Percentiles rank a stretch among this genome's conserved stretches.
These are phyloP conservation scores for Synanthedon vespiformis DNA, from an alignment of 2,888 invertebrate species.

Conservation along the genomic window DNA sequence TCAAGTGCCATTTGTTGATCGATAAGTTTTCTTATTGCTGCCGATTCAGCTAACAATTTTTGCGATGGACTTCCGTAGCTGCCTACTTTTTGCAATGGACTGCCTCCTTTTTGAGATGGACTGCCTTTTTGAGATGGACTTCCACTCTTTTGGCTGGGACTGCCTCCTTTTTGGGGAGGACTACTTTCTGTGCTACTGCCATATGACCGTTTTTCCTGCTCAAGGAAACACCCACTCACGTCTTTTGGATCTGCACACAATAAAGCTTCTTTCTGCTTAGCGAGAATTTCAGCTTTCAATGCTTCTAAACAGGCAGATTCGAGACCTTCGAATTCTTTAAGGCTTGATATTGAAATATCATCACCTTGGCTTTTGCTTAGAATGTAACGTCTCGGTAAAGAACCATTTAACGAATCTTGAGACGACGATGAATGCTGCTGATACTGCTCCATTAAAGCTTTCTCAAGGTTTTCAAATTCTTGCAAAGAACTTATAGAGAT, in stretches of 20 bases:
- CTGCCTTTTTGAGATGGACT: constrained; percentile 50
- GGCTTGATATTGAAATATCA: constrained; percentile 86
- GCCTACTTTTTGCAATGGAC: constrained; percentile 58
- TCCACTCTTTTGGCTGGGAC: constrained; percentile 44
- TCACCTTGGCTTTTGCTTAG: constrained; percentile 83
- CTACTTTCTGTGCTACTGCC: constrained; percentile 73
- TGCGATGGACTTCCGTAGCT: constrained; percentile 60
- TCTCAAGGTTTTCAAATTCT: constrained; percentile 93
- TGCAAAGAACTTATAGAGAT: constrained; percentile 92
- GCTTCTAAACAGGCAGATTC: constrained; percentile 90
- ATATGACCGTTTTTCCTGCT: constrained; percentile 62
- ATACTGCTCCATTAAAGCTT: constrained; percentile 84
- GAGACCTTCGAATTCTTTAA: constrained; percentile 93
- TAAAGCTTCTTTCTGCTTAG: constrained; percentile 86
- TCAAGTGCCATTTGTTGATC: constrained; percentile 64
- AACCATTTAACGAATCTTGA: constrained; percentile 88
- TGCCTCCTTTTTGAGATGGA: constrained; percentile 59
- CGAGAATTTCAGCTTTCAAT: constrained; percentile 83
- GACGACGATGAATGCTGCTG: constrained; percentile 81
- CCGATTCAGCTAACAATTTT: constrained; percentile 57
- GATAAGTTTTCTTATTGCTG: constrained; percentile 57
- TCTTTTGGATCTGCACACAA: constrained; percentile 72
- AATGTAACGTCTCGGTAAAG: constrained; percentile 79
- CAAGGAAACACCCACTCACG: constrained; percentile 58
- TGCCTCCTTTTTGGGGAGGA: constrained; percentile 66